Evolutionary conservation across 2,797 vertebrate species (phyloP).

Genomic region (Platalea minor): DNA sequence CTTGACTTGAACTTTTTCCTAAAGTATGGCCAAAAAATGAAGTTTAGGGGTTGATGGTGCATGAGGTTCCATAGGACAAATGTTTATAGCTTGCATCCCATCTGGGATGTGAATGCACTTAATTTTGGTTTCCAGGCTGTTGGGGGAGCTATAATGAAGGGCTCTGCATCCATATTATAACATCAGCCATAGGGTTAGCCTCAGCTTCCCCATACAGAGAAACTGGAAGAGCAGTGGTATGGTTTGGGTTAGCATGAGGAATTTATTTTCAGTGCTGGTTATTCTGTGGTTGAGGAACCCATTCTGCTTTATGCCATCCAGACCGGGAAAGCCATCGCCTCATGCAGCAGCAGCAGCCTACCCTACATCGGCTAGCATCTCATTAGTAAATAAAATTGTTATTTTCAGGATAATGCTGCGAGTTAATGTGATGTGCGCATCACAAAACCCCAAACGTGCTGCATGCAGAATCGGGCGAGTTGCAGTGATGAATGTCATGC

Average conservation of each 20-base stretch:
- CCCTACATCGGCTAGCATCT: not conserved
- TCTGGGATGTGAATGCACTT: not conserved
- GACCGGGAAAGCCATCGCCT: not conserved
- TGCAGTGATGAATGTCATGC: conserved; percentile 41
- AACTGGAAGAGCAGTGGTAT: not conserved
- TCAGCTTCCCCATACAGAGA: rapidly evolving
- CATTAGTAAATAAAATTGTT: conserved; percentile 62
- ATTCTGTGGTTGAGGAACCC: not conserved
- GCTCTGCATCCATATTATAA: rapidly evolving
- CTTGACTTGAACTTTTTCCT: not conserved
- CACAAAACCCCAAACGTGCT: not conserved
- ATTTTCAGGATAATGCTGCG: not conserved
- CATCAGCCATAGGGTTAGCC: rapidly evolving
- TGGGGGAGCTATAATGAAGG: not conserved
- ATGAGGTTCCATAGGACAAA: not conserved
- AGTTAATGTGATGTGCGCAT: not conserved
- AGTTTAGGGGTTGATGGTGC: not conserved
- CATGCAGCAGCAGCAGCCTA: not conserved
- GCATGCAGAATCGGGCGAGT: not conserved
- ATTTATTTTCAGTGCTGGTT: rapidly evolving
- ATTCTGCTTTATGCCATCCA: not conserved
- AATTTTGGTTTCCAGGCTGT: not conserved
- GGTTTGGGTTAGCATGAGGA: not conserved
- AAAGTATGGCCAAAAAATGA: not conserved
- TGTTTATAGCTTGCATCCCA: not conserved